Evolutionary conservation across 2,888 invertebrate genomes (phyloP).

Genomic region (Magallana nippona): DNA sequence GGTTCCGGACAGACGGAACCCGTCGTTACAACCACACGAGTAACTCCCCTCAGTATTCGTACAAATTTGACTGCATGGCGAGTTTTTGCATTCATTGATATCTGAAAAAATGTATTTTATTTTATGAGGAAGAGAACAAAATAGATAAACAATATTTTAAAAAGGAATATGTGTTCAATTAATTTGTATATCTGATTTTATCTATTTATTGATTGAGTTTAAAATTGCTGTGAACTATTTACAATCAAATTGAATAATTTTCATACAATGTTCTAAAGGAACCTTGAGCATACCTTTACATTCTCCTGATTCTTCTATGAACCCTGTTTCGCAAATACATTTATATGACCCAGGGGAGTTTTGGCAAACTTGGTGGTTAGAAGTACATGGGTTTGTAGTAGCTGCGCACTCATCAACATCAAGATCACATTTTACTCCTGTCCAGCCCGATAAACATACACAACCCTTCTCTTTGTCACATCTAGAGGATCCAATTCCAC

Average conservation of each 20-base stretch:
- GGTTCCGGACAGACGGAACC: neutral
- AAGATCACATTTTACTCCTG: slow-evolving; percentile 51
- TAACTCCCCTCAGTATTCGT: slow-evolving; percentile 9
- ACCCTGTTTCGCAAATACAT: slow-evolving; percentile 50
- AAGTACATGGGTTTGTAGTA: neutral
- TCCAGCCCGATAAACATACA: slow-evolving; percentile 57
- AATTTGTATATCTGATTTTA: too few species aligned
- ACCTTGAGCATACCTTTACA: slow-evolving; percentile 38
- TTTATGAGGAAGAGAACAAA: too few species aligned
- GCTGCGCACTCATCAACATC: slow-evolving; percentile 60
- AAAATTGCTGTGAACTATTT: neutral
- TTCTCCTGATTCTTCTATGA: neutral
- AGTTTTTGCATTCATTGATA: neutral
- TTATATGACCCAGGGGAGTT: slow-evolving; percentile 51
- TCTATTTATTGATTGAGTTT: too few species aligned
- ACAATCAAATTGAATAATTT: neutral
- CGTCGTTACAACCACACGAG: slow-evolving; percentile 29
- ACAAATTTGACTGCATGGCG: neutral
- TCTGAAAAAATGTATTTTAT: neutral
- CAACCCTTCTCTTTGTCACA: slow-evolving; percentile 57
- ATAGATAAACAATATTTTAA: neutral
- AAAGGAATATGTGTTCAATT: too few species aligned
- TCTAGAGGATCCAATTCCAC: slow-evolving; percentile 41
- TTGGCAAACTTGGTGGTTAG: slow-evolving; percentile 36
- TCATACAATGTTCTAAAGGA: neutral